A percentile compares a stretch with the other conserved stretches of the same genome.
These are phyloP conservation scores for Cephus spinipes DNA, from an alignment of 2,888 invertebrate species.

Conservation along the genomic window DNA sequence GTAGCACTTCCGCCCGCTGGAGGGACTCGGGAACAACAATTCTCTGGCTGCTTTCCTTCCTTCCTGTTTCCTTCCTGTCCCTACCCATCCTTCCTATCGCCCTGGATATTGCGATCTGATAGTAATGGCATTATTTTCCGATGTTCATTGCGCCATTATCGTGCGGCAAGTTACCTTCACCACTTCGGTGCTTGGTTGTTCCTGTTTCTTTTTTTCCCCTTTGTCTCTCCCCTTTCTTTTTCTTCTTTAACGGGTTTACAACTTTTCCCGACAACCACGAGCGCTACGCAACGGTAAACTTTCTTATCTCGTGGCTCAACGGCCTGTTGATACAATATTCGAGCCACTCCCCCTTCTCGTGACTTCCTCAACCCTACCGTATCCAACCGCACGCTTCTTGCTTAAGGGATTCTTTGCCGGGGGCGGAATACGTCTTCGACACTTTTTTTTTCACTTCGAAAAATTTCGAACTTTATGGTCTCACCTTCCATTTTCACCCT, in stretches of 20 bases:
- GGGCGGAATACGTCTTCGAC: too few relatives aligned
- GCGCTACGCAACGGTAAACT: too few relatives aligned
- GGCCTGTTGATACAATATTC: neutral
- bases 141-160: conserved; percentile 13
- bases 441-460: too few relatives aligned
- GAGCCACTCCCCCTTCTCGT: conserved; percentile 7
- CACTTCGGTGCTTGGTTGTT: neutral
- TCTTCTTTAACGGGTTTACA: conserved; percentile 1
- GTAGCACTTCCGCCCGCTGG: too few relatives aligned
- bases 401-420: too few relatives aligned
- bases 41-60: too few relatives aligned
- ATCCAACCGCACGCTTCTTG: too few relatives aligned
- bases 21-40: too few relatives aligned
- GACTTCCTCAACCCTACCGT: neutral
- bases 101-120: conserved; percentile 15
- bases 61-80: too few relatives aligned
- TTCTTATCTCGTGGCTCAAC: neutral
- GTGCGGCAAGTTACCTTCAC: conserved; percentile 3
- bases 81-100: neutral
- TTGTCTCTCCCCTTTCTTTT: neutral
- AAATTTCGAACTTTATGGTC: too few relatives aligned
- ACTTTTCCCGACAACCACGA: too few relatives aligned
- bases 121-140: conserved; percentile 20
- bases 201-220: neutral
- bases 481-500: too few relatives aligned